A percentile compares a stretch with the other conserved stretches of the same genome.
Evolutionary conservation across 2,797 vertebrate species (phyloP).

Genomic region (Paramormyrops hopkinsi): DNA sequence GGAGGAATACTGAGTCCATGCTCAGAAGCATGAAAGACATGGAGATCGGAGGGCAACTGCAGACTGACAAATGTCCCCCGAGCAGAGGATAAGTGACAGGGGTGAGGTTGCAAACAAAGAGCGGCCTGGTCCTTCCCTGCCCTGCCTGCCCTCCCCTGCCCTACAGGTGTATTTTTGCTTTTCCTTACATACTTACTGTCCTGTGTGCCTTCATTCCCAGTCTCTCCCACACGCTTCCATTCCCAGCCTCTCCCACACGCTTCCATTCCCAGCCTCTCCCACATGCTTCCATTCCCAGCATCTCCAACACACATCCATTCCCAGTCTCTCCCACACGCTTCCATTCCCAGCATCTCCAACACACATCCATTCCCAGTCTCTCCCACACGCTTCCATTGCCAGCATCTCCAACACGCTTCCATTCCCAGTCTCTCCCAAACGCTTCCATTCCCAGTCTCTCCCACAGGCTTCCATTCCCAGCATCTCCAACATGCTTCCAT

Average conservation of each 20-base stretch:
- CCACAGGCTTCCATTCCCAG: neutral
- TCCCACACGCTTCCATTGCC: neutral
- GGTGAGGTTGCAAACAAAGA: neutral
- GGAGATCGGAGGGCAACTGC: slow-evolving; percentile 13
- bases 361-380: neutral
- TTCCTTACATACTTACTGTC: neutral
- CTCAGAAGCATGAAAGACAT: neutral
- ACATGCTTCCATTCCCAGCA: neutral
- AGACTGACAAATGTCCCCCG: neutral
- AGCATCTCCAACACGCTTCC: neutral
- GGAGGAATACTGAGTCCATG: neutral
- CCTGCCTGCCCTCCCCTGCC: neutral
- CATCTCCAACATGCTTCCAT: neutral
- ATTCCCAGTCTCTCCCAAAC: neutral
- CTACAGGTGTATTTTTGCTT: neutral
- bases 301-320: neutral
- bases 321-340: neutral
- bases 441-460: neutral
- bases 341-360: neutral
- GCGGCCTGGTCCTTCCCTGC: neutral
- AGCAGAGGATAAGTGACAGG: neutral
- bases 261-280: neutral
- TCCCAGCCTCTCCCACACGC: neutral
- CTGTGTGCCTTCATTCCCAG: neutral
- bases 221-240: neutral